Evolutionary conservation across 2,888 invertebrate species (phyloP).

Genomic region (Chaetogeoica ovagalla): DNA sequence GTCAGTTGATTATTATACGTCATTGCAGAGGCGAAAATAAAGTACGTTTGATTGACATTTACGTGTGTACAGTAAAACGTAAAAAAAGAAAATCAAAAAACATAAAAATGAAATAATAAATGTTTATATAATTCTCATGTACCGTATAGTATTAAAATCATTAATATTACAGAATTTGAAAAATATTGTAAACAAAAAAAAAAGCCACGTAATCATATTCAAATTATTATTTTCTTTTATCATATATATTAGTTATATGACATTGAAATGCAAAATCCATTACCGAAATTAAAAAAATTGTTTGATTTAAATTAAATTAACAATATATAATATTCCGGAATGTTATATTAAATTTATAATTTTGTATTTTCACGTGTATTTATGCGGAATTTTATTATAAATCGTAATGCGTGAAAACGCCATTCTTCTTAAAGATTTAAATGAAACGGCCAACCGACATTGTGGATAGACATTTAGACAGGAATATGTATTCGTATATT

Average conservation of each 20-base stretch:
- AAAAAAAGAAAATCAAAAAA: neutral
- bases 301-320: no score
- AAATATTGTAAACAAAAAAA: neutral
- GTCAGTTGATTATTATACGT: neutral
- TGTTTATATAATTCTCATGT: neutral
- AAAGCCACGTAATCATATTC: neutral
- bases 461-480: no score
- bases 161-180: neutral
- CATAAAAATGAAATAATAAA: conserved; percentile 2
- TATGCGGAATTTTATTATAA: no score
- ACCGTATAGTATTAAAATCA: neutral
- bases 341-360: neutral
- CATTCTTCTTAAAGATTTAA: no score
- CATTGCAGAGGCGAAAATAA: neutral
- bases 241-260: no score
- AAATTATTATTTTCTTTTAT: no score
- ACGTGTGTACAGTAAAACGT: neutral
- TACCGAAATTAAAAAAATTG: neutral
- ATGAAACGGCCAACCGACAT: no score
- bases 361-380: neutral
- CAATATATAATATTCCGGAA: neutral
- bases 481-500: no score
- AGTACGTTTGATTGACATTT: conserved; percentile 6
- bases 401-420: no score
- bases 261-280: neutral